Percentiles rank a stretch among this genome's conserved stretches.
These are phyloP conservation scores for Pheosia gnoma DNA, from an alignment of 2,888 invertebrate genomes.

Conservation along the genomic window DNA sequence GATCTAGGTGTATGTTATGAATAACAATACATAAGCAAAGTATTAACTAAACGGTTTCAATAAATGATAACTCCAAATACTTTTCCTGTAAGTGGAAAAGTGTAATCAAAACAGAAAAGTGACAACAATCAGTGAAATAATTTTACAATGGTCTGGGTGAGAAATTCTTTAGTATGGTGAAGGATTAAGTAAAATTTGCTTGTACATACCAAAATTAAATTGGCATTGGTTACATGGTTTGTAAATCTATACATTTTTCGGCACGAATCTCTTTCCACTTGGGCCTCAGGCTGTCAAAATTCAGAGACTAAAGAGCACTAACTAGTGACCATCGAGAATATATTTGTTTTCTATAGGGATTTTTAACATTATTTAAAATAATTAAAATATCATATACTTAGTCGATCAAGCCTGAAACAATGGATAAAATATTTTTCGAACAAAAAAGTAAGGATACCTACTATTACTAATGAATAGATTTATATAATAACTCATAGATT, in stretches of 20 bases:
- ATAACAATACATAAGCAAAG: slow-evolving; percentile 14
- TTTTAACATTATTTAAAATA: slow-evolving; percentile 8
- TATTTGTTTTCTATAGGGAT: slow-evolving; percentile 20
- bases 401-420: slow-evolving; percentile 20
- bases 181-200: slow-evolving; percentile 4
- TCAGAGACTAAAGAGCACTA: slow-evolving; percentile 54
- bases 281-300: slow-evolving; percentile 71
- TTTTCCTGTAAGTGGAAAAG: slow-evolving; percentile 15
- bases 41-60: slow-evolving; percentile 5
- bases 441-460: too few species aligned
- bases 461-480: too few species aligned
- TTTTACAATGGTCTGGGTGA: neutral
- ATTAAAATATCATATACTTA: neutral
- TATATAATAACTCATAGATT: too few species aligned
- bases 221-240: slow-evolving; percentile 69
- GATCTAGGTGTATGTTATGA: slow-evolving; percentile 40
- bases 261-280: slow-evolving; percentile 61
- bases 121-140: neutral
- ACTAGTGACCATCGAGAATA: slow-evolving; percentile 27
- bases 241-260: slow-evolving; percentile 81
- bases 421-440: neutral
- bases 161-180: slow-evolving; percentile 1
- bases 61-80: slow-evolving; percentile 10
- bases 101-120: slow-evolving; percentile 31
- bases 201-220: slow-evolving; percentile 72